These are phyloP conservation scores for Chaetodon auriga DNA, from an alignment of 2,113 vertebrate genomes.

Conservation along the genomic window DNA sequence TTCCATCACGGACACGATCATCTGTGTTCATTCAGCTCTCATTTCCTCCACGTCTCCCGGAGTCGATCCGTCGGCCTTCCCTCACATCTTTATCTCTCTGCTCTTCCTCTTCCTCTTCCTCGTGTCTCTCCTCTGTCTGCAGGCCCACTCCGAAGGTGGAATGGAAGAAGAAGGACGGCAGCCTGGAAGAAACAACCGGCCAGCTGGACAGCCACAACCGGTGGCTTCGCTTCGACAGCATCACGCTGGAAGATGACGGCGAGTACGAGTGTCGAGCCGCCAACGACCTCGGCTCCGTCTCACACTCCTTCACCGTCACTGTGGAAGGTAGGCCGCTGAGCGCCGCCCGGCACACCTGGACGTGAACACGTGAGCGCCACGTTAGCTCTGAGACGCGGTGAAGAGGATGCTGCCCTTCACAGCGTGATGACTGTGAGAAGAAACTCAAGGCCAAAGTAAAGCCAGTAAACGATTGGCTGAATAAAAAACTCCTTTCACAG, in stretches of 20 bases:
- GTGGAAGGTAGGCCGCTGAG: slow-evolving; percentile 86
- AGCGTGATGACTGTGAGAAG: too few relatives aligned
- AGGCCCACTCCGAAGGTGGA: slow-evolving; percentile 89
- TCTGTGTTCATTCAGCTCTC: background rate
- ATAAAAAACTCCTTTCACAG: background rate
- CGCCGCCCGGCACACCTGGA: too few relatives aligned
- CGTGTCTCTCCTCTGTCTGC: background rate
- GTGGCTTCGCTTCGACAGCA: slow-evolving; percentile 81
- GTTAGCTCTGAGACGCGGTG: too few relatives aligned
- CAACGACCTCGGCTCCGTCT: slow-evolving; percentile 79
- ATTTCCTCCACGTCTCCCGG: slow-evolving; percentile 8
- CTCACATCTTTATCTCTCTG: background rate
- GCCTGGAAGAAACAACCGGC: slow-evolving; percentile 55
- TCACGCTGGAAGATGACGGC: slow-evolving; percentile 86
- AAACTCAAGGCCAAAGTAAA: too few relatives aligned
- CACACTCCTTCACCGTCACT: slow-evolving; percentile 82
- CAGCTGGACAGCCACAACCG: slow-evolving; percentile 72
- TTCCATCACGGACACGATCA: slow-evolving; percentile 15
- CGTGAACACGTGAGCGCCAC: too few relatives aligned
- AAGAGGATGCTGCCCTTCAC: too few relatives aligned
- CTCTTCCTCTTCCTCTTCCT: background rate
- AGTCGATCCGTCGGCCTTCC: background rate
- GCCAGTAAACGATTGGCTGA: background rate
- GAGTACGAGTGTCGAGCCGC: slow-evolving; percentile 88
- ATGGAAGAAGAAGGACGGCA: slow-evolving; percentile 85